Conservation (phyloP, 2,888 invertebrate species). For the Subacronicta megacephala region DNA sequence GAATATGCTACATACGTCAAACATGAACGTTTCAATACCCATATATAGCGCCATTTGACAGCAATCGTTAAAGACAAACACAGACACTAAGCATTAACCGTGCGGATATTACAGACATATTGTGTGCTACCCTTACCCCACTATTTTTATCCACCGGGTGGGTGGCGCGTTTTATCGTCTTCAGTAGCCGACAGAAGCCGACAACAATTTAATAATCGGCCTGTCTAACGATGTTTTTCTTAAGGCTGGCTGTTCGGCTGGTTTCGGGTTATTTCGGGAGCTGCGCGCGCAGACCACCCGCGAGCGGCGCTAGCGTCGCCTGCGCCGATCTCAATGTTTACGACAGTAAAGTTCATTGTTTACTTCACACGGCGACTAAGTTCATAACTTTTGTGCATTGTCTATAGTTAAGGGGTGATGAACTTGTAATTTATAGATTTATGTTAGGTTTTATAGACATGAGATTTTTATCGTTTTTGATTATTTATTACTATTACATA, state of each 20-base stretch:
- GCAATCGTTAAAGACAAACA: slow-evolving; percentile 45
- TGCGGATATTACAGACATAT: slow-evolving; percentile 67
- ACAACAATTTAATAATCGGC: slow-evolving; percentile 84
- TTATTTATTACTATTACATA: background rate
- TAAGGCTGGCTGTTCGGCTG: slow-evolving; percentile 72
- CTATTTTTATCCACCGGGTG: slow-evolving; percentile 81
- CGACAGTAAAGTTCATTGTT: slow-evolving; percentile 62
- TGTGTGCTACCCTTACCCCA: slow-evolving; percentile 60
- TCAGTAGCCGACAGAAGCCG: slow-evolving; percentile 82
- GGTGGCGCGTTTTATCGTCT: slow-evolving; percentile 83
- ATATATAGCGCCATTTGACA: slow-evolving; percentile 15
- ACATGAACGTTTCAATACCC: background rate
- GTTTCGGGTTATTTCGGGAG: slow-evolving; percentile 78
- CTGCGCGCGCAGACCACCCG: slow-evolving; percentile 81
- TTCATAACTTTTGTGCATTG: slow-evolving; percentile 56
- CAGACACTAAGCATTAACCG: slow-evolving; percentile 25
- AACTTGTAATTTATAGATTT: slow-evolving; percentile 37
- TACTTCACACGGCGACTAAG: slow-evolving; percentile 65
- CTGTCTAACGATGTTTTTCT: slow-evolving; percentile 85
- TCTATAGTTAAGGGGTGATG: slow-evolving; percentile 55
- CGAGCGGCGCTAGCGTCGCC: slow-evolving; percentile 68
- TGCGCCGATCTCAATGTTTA: slow-evolving; percentile 56
- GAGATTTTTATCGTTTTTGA: too few relatives aligned
- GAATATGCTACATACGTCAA: slow-evolving; percentile 1
- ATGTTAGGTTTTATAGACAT: too few relatives aligned